Evolutionary conservation across 1,140 invertebrate genomes (phyloP), one percentile per base, ranked within the genome.

Genomic region (Bombus terrestris): DNA sequence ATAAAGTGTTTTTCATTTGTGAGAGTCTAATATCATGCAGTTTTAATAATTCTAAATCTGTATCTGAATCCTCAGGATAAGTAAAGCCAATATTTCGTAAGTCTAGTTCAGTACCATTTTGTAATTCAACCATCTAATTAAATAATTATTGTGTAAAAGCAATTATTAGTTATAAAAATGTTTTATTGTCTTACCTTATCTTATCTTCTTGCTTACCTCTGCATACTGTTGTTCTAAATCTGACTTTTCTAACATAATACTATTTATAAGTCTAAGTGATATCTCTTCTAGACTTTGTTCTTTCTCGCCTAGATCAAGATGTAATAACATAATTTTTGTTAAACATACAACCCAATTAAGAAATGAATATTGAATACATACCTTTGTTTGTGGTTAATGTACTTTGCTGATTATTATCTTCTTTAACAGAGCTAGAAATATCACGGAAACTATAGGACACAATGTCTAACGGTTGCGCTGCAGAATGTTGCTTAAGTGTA

Each of bases 281-380:
- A 98, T 97, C 94, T 98, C 97, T 93, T 98, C 97, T 85, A 98
- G 95, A 92, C 97, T 97, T 68, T 96, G 95, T 89, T 97, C 96
- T 86, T 93, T 95, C 13, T 89, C 85, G 86, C 86, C 93, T 95
- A 75, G 82, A 92, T 78, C 35, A 89, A 78, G 71, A 69, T 75
- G 9, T 22, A 47, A 32, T 22, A 22, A 43, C 13, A 35, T 32
- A 74, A 22, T 41, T 74, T 18, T 37, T 85, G 15, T 35, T 18
- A 18, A 66, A 87, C 95, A 95, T 92, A 90, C 95, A 94, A 77
- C 94, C 92, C 76, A 95, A 91, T 66, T 92, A 92, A 90, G 95
- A 96, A 57, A 94, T 92, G 96, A 91, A 53, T 92, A 94, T 88
- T 89, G 90, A 53, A 73, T 91, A 91, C 78, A 76, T 89, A 91